Conservation (phyloP, 1,140 invertebrate species). For the Halesus radiatus region DNA sequence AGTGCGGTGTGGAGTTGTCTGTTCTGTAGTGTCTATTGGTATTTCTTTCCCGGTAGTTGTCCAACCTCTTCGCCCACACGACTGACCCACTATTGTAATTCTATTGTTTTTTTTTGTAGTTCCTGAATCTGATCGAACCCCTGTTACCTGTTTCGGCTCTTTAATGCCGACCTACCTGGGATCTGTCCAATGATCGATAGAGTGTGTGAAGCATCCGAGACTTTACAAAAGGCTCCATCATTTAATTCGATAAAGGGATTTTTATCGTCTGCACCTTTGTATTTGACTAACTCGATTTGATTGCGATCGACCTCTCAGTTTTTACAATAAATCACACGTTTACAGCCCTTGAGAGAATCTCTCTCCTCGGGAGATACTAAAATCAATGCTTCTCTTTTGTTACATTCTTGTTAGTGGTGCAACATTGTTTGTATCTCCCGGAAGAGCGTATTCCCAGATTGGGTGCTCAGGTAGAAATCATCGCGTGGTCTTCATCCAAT, state of each 20-base stretch:
- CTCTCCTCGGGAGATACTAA: not conserved
- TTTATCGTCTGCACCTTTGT: slow-evolving; percentile 17
- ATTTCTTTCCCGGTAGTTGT: slow-evolving; percentile 28
- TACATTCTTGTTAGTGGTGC: too few species aligned
- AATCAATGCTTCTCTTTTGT: not conserved
- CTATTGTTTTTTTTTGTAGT: slow-evolving; percentile 42
- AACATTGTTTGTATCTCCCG: not conserved
- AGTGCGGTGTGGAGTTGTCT: not conserved
- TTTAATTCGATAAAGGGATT: slow-evolving; percentile 25
- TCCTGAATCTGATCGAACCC: slow-evolving; percentile 26
- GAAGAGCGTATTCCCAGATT: slow-evolving; percentile 3
- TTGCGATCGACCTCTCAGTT: not conserved
- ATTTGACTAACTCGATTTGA: slow-evolving; percentile 22
- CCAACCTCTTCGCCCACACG: slow-evolving; percentile 18
- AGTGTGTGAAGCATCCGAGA: slow-evolving; percentile 9
- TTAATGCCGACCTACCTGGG: slow-evolving; percentile 34
- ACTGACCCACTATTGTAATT: slow-evolving; percentile 15
- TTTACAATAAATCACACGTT: slow-evolving; percentile 12
- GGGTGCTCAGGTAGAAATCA: slow-evolving; percentile 28
- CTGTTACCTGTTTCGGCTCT: slow-evolving; percentile 35
- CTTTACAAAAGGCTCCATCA: not conserved
- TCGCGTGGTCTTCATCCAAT: not conserved
- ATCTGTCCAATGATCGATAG: not conserved
- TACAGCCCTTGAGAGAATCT: not conserved
- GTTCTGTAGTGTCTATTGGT: not conserved